phyloP scores from a whole-genome alignment of 2,888 invertebrate genomes.

The Pseudoips prasinana region DNA sequence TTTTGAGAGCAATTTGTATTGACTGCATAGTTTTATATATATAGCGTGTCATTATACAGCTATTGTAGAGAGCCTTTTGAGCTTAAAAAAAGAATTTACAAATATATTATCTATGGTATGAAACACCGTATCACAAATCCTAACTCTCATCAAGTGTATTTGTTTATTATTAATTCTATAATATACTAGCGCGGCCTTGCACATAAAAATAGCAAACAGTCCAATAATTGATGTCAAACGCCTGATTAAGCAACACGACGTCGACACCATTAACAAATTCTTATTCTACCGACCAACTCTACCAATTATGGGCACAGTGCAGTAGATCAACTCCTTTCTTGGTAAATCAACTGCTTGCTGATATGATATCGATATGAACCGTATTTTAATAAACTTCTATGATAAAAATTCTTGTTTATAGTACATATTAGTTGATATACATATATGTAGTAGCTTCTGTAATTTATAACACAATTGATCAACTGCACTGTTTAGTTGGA shows the following conservation, averaged over 20 bases:
- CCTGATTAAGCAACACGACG: constrained; percentile 6
- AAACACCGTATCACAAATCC: not conserved
- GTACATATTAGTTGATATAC: constrained; percentile 1
- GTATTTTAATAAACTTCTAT: constrained; percentile 6
- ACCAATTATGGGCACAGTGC: constrained; percentile 12
- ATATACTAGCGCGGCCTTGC: no score
- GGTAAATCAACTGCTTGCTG: constrained; percentile 14
- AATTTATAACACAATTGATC: constrained; percentile 1
- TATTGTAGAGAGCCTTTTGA: no score
- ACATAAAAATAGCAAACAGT: not conserved
- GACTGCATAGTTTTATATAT: no score
- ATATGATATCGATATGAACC: constrained; percentile 26
- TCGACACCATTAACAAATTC: constrained; percentile 3
- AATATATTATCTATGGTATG: constrained; percentile 3
- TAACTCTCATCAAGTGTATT: no score
- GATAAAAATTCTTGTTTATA: constrained; percentile 2
- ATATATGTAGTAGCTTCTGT: no score
- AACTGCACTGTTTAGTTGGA: constrained; percentile 14
- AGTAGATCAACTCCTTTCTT: constrained; percentile 15
- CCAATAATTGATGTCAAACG: constrained; percentile 3
- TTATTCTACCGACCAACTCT: constrained; percentile 1
- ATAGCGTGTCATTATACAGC: no score
- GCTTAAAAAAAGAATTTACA: no score
- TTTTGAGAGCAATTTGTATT: no score
- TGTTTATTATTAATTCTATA: no score